These are phyloP conservation scores for Meteorus sp. DNA, from an alignment of 1,140 invertebrate species.

Conservation along the genomic window DNA sequence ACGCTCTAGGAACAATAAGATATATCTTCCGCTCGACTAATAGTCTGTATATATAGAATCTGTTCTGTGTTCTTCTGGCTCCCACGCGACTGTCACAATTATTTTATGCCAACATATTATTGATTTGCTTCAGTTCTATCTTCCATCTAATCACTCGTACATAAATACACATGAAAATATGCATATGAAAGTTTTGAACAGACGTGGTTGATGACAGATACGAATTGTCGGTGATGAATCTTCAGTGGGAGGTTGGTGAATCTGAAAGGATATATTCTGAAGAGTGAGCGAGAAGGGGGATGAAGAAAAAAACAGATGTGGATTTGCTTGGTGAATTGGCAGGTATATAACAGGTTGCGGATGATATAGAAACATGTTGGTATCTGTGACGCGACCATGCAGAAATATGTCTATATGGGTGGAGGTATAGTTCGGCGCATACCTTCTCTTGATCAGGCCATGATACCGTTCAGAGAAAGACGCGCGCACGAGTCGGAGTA, in stretches of 20 bases:
- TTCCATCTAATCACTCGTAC: too few species aligned
- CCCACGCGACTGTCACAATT: neutral
- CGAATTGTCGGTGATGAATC: conserved; percentile 9
- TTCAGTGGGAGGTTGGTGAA: conserved; percentile 2
- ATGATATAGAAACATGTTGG: neutral
- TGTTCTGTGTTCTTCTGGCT: neutral
- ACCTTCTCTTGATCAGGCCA: conserved; percentile 10
- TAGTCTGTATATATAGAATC: conserved; percentile 7
- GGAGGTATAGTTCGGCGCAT: conserved; percentile 16
- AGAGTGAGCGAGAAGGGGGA: neutral
- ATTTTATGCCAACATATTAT: conserved; percentile 4
- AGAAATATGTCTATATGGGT: conserved; percentile 22
- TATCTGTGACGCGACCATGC: conserved; percentile 11
- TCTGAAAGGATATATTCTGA: neutral
- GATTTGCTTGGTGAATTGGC: conserved; percentile 2
- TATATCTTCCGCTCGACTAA: conserved; percentile 36
- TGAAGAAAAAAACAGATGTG: neutral
- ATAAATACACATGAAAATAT: too few species aligned
- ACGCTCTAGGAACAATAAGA: conserved; percentile 36
- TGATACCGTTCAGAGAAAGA: neutral
- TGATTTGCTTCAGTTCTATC: too few species aligned
- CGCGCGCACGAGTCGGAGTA: neutral
- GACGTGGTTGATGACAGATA: conserved; percentile 12
- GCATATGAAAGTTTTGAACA: too few species aligned
- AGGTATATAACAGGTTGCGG: neutral